A percentile compares a stretch with the other conserved stretches of the same genome.
Conservation (phyloP, 2,888 invertebrate species). For the Ceratothoa steindachneri region DNA sequence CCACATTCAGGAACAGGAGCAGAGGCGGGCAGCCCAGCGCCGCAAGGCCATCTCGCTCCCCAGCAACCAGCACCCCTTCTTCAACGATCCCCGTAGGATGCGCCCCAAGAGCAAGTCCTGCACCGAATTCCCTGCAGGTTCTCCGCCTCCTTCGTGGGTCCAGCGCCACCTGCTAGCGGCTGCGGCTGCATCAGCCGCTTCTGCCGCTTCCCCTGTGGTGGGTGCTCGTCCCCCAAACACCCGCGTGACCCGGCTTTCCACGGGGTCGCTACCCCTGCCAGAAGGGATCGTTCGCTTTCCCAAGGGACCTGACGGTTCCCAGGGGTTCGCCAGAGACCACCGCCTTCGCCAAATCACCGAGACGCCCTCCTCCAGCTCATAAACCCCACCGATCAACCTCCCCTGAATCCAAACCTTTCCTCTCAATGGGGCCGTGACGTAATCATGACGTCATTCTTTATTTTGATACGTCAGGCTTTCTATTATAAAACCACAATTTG, state of each 20-base stretch:
- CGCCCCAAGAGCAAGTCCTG: constrained; percentile 46
- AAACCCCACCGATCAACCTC: background rate
- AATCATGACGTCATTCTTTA: background rate
- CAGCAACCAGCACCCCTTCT: constrained; percentile 33
- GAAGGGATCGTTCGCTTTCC: constrained; percentile 38
- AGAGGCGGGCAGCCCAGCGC: background rate
- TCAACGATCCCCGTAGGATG: constrained; percentile 27
- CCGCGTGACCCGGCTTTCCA: constrained; percentile 25
- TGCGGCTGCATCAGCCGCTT: constrained; percentile 33
- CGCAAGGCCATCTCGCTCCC: constrained; percentile 31
- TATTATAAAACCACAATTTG: background rate
- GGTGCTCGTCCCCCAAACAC: constrained; percentile 23
- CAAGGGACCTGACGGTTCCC: constrained; percentile 42
- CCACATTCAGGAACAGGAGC: background rate
- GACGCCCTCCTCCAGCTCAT: background rate
- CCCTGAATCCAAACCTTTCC: background rate
- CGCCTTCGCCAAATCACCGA: background rate
- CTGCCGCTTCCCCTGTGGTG: constrained; percentile 32
- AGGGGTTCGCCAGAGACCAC: constrained; percentile 27
- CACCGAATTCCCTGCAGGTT: constrained; percentile 37
- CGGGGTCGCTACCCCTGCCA: constrained; percentile 34
- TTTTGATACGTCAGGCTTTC: too few relatives aligned
- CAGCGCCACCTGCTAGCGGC: constrained; percentile 43
- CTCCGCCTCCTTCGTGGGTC: constrained; percentile 38
- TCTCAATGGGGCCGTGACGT: background rate